Evolutionary conservation across 2,113 vertebrate genomes (phyloP), one percentile per base, ranked within the genome.

Genomic region (Melanerpes aurifrons): DNA sequence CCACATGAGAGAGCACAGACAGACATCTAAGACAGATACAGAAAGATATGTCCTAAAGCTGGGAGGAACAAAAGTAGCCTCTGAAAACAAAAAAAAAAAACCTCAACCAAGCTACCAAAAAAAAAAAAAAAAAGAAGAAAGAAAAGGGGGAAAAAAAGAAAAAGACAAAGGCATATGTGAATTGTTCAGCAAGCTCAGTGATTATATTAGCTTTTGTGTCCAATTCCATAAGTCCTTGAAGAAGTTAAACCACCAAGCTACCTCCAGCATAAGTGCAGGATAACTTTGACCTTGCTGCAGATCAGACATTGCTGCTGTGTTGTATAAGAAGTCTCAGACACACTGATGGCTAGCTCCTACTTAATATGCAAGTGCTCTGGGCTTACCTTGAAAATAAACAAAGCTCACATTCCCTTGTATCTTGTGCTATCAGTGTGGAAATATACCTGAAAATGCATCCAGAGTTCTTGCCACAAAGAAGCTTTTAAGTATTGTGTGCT

Each of bases 401-500:
- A 57, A 68, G 22, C 18, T 71, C 8, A 9, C 20, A 16, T 40
- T 45, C 9, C 7, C 13, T 29, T 29, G 53, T 43, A 59, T 16
- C 59, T 25, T 35, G 45, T 25, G 16, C 20, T 43, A 8, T 17
- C 62, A 68, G 9, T 64, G 40, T 21, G 22, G 29, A 74, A 84
- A 85, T 59, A 12, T 3, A 73, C 32, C 59, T 66, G 29, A 57
- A 86, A 82, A 64, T 3, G 5, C 24, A 17, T 6, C 28, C 26
- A 13, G 66, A 77, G 17, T 10, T 84, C 32, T 56, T n/a, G n/a
- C 43, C 4, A 2, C 31, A 32, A 32, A 82, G 32, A 17, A 35
- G 15, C 7, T n/a, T 2, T 8, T 9, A 35, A 32, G 20, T 10
- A 4, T 13, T 17, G 5, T 1, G 0, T 22, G 13, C 48, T 32